Percentiles rank a stretch among this genome's conserved stretches.
Evolutionary conservation across 2,888 invertebrate species (phyloP).

Genomic region (Hirtodrosophila alboralis): DNA sequence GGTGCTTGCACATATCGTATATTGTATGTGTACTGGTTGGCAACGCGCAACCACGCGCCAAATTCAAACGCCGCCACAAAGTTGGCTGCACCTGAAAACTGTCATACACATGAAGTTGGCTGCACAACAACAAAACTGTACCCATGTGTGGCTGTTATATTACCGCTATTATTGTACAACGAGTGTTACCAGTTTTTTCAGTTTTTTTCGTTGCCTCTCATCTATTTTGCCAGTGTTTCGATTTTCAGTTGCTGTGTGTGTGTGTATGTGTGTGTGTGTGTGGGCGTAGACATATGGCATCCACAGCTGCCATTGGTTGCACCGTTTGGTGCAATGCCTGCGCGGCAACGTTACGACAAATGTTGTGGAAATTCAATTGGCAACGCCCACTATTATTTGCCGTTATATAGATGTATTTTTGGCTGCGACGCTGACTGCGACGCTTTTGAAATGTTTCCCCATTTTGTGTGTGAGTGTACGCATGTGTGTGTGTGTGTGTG

Average conservation of each 20-base stretch:
- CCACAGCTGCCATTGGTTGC: conserved; percentile 49
- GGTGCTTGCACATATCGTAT: too few relatives aligned
- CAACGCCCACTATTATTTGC: conserved; percentile 41
- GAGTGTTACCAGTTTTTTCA: conserved; percentile 32
- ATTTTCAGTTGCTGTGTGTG: too few relatives aligned
- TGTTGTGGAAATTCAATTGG: conserved; percentile 24
- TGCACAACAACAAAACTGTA: conserved; percentile 13
- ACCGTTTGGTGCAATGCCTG: too few relatives aligned
- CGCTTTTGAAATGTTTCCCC: conserved; percentile 41
- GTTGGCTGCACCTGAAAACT: conserved; percentile 7
- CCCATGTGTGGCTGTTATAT: conserved; percentile 29
- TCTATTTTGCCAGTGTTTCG: conserved; percentile 5
- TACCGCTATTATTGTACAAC: conserved; percentile 36
- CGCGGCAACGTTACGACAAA: conserved; percentile 39
- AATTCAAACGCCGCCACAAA: conserved; percentile 6
- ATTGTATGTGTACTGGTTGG: conserved; percentile 14
- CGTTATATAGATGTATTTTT: conserved; percentile 16
- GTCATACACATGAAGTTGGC: conserved; percentile 45
- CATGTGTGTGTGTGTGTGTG: conserved; percentile 28
- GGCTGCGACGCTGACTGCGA: conserved; percentile 18
- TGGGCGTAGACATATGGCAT: conserved; percentile 44
- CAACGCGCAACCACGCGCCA: not conserved
- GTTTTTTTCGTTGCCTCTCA: too few relatives aligned
- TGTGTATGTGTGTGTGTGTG: not conserved
- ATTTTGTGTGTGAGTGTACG: conserved; percentile 32